Percentiles rank a stretch among this genome's conserved stretches.
These are phyloP conservation scores for Drosophila novamexicana DNA, from an alignment of 1,140 invertebrate genomes.

Conservation along the genomic window DNA sequence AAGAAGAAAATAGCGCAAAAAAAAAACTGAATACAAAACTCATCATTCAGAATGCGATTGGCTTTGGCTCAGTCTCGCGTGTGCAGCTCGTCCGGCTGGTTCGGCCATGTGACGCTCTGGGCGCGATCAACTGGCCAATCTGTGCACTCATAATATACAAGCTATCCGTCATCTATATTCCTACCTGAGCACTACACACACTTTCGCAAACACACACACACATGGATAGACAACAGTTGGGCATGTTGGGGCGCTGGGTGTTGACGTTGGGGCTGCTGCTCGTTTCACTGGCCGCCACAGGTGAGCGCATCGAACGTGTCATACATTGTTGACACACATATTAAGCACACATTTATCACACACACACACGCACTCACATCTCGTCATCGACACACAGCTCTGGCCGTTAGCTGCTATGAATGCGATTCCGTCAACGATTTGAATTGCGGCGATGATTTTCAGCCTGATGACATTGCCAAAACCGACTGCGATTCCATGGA, in stretches of 20 bases:
- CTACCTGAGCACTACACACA: constrained; percentile 5
- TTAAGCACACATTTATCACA: constrained; percentile 56
- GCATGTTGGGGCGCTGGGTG: constrained; percentile 45
- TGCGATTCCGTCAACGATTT: constrained; percentile 73
- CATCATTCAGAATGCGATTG: constrained; percentile 72
- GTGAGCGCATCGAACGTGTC: constrained; percentile 42
- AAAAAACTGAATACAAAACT: constrained; percentile 53
- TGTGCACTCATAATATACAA: constrained; percentile 10
- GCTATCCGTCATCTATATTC: constrained; percentile 28
- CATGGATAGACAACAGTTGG: not conserved
- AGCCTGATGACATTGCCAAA: constrained; percentile 64
- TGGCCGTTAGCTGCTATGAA: constrained; percentile 75
- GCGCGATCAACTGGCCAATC: constrained; percentile 37
- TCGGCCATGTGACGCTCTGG: constrained; percentile 44
- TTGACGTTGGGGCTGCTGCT: constrained; percentile 61
- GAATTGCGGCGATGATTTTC: constrained; percentile 68
- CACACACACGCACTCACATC: constrained; percentile 26
- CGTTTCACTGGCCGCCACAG: constrained; percentile 58
- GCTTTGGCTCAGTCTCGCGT: constrained; percentile 65
- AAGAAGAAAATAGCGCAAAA: constrained; percentile 9
- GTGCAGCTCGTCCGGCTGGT: constrained; percentile 68
- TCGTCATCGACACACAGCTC: constrained; percentile 57
- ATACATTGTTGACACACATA: constrained; percentile 65
- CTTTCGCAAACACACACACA: not conserved
- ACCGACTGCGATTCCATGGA: constrained; percentile 67